A percentile compares a stretch with the other conserved stretches of the same genome.
Evolutionary conservation across 2,797 vertebrate species (phyloP).

Genomic region (Spinibarbus caldwelli): DNA sequence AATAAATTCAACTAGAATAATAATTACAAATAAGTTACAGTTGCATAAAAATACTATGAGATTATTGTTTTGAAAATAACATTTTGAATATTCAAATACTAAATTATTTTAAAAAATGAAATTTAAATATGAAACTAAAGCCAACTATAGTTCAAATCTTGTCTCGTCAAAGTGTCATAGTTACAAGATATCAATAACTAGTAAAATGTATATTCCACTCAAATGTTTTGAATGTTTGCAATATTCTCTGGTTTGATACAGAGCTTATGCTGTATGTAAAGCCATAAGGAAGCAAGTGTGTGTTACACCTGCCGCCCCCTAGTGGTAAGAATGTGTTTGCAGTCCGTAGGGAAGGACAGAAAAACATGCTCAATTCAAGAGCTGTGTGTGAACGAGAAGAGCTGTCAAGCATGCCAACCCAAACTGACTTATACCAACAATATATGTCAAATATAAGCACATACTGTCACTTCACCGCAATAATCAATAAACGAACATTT

Average conservation of each 20-base stretch:
- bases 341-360: neutral
- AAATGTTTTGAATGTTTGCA: neutral
- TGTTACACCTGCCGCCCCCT: slow-evolving; percentile 7
- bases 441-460: neutral
- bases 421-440: no score
- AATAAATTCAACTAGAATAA: neutral
- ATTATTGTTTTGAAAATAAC: no score
- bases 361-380: neutral
- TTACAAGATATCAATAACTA: neutral
- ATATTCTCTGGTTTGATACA: neutral
- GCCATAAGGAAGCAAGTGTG: neutral
- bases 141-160: neutral
- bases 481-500: neutral
- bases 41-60: neutral
- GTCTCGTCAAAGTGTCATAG: neutral
- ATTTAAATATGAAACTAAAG: neutral
- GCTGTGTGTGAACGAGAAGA: neutral
- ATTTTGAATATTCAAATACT: neutral
- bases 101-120: neutral
- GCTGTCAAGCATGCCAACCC: neutral
- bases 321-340: slow-evolving; percentile 16
- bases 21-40: neutral
- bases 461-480: no score
- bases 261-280: neutral
- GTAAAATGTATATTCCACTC: neutral